Base-by-base conservation (phyloP, 2,888 invertebrate genomes). In the Lepidocyrtinus sp. region DNA sequence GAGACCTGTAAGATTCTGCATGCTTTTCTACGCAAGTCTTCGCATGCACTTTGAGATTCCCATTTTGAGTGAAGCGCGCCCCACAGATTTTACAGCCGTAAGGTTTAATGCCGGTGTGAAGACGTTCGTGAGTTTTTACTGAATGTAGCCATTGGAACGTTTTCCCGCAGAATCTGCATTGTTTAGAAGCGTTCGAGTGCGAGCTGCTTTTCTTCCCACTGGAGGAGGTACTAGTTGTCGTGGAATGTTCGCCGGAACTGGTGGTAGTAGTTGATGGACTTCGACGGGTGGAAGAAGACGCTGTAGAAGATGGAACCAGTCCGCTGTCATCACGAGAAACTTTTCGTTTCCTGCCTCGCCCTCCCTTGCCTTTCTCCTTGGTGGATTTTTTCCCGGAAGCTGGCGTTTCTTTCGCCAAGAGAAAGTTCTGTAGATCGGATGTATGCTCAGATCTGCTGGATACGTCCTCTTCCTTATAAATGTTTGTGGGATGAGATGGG, bases 101-200 rank as follows among this genome's bases (percentile, higher is more conserved):
- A 0, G 81, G 81, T 26, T 81, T 81, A 15, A 72, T 72, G 1
- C 81, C 81, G 2, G 81, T 81, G 24, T 81, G 81, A 24, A 81
- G 76, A 7, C 81, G 68, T 46, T 81, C 81, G 64, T 81, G 81
- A 15, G 81, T 81, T 59, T 81, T 81, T 0, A 81, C 81, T 0
- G 81, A 81, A 26, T 81, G 81, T 2, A 76, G 76, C 81, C 81
- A 81, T 36, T 81, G 81, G 36, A 81, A 81, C 0, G 76, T 81
- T 22, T 81, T 81, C 12, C 81, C 81, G 45, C 81, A 81, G 50
- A 69, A 81, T n/a, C 76, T 65, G 19, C 81, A 81, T 15, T 81
- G 75, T 27, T 81, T 81, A n/a, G 81, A 81, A 17, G 76, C 68
- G 55, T 68, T 75, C 46, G 46, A 65, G 46, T n/a, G 22, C 67